phyloP scores from a whole-genome alignment of 2,888 invertebrate genomes.

The Netelia melanura region DNA sequence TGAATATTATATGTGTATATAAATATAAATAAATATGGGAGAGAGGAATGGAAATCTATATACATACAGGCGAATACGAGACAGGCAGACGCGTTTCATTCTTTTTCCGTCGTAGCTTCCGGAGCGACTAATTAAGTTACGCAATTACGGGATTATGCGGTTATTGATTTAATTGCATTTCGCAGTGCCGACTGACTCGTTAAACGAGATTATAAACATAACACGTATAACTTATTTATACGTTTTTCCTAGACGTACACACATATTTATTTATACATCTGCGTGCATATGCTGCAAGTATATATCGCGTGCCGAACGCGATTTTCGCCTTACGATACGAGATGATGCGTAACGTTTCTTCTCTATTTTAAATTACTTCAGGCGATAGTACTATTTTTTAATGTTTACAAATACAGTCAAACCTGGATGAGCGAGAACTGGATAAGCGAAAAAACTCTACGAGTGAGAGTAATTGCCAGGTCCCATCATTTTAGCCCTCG shows the following conservation, averaged over 20 bases:
- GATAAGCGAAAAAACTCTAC: no score
- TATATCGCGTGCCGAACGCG: background rate
- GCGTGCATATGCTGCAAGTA: background rate
- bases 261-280: conserved; percentile 4
- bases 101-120: conserved; percentile 52
- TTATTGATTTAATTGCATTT: conserved; percentile 73
- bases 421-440: no score
- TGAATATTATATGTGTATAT: background rate
- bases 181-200: conserved; percentile 48
- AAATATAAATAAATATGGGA: background rate
- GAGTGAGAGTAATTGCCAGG: no score
- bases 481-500: no score
- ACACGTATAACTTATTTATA: conserved; percentile 26
- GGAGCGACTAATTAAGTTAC: conserved; percentile 71
- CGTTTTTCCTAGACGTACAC: background rate
- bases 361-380: background rate
- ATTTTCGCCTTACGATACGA: conserved; percentile 13
- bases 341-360: conserved; percentile 4
- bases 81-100: background rate
- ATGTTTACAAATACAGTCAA: background rate
- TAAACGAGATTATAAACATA: conserved; percentile 57
- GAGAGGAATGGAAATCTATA: background rate
- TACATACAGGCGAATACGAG: background rate
- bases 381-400: background rate
- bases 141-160: conserved; percentile 68